phyloP scores from a whole-genome alignment of 2,797 vertebrate species.

The Microctenopoma steveboyesi region DNA sequence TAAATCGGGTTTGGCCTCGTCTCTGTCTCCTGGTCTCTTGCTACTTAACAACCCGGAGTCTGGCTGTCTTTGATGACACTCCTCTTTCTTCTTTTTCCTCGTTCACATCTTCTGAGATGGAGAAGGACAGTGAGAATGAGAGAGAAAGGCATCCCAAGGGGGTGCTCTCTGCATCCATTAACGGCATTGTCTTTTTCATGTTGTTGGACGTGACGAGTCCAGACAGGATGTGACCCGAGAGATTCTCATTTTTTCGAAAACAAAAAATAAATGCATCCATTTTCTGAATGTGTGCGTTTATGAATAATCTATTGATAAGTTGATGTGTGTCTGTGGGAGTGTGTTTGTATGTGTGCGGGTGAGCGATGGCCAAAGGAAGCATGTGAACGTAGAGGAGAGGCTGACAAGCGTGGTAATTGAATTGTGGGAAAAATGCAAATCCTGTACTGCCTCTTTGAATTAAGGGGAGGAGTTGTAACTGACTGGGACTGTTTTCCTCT shows the following conservation, averaged over 20 bases:
- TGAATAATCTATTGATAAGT: slow-evolving; percentile 53
- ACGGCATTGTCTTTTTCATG: slow-evolving; percentile 44
- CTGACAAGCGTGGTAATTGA: slow-evolving; percentile 87
- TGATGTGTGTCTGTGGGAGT: slow-evolving; percentile 25
- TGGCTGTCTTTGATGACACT: slow-evolving; percentile 42
- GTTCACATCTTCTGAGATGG: slow-evolving; percentile 39
- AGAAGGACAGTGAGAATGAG: slow-evolving; percentile 24
- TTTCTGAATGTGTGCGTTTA: slow-evolving; percentile 49
- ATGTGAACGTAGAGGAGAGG: slow-evolving; percentile 68
- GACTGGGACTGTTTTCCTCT: slow-evolving; percentile 56
- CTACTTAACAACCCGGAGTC: slow-evolving; percentile 37
- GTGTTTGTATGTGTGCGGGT: slow-evolving; percentile 37
- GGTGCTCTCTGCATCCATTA: slow-evolving; percentile 60
- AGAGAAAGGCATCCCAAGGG: slow-evolving; percentile 44
- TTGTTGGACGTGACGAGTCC: slow-evolving; percentile 61
- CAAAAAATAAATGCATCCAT: slow-evolving; percentile 56
- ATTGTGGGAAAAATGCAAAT: slow-evolving; percentile 87
- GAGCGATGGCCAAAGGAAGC: slow-evolving; percentile 56
- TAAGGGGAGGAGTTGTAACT: slow-evolving; percentile 69
- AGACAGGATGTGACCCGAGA: slow-evolving; percentile 61
- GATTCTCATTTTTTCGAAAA: slow-evolving; percentile 43
- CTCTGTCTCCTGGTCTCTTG: slow-evolving; percentile 20
- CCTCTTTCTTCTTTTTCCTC: slow-evolving; percentile 16
- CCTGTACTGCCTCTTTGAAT: slow-evolving; percentile 68
- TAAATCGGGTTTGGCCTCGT: slow-evolving; percentile 63